phyloP scores from a whole-genome alignment of 30 jellyfish, hydroid and myxozoan genomes.

The Pseudorhiza aurosa region DNA sequence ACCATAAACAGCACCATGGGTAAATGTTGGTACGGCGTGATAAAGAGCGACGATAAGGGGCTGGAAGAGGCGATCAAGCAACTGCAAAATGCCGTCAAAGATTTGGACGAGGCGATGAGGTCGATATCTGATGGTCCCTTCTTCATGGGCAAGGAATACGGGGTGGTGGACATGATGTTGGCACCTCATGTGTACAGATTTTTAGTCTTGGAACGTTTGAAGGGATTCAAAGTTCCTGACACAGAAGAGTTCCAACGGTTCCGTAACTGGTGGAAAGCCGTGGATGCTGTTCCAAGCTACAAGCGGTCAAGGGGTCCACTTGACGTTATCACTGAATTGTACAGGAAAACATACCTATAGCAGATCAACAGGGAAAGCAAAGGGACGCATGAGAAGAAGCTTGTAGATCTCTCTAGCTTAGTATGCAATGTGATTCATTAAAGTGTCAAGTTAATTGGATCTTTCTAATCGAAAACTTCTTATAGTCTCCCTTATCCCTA shows the following conservation, averaged over 20 bases:
- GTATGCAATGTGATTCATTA: too few relatives aligned
- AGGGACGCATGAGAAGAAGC: too few relatives aligned
- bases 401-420: too few relatives aligned
- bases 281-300: constrained; percentile 43
- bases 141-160: constrained; percentile 63
- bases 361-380: too few relatives aligned
- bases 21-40: neutral
- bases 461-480: too few relatives aligned
- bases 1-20: constrained; percentile 22
- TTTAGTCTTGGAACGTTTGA: constrained; percentile 27
- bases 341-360: too few relatives aligned
- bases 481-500: too few relatives aligned
- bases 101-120: constrained; percentile 31
- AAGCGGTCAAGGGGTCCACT: constrained; percentile 17
- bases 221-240: constrained; percentile 57
- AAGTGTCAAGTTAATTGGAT: too few relatives aligned
- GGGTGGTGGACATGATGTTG: constrained; percentile 63
- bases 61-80: constrained; percentile 20
- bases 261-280: constrained; percentile 59
- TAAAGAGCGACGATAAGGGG: constrained; percentile 21
- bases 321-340: neutral
- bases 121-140: constrained; percentile 56
- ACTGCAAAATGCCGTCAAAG: constrained; percentile 7
- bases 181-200: constrained; percentile 65
- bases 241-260: constrained; percentile 46